Evolutionary conservation across 2,113 vertebrate species (phyloP), one percentile per base, ranked within the genome.

Genomic region (Malurus alboscapulatus): DNA sequence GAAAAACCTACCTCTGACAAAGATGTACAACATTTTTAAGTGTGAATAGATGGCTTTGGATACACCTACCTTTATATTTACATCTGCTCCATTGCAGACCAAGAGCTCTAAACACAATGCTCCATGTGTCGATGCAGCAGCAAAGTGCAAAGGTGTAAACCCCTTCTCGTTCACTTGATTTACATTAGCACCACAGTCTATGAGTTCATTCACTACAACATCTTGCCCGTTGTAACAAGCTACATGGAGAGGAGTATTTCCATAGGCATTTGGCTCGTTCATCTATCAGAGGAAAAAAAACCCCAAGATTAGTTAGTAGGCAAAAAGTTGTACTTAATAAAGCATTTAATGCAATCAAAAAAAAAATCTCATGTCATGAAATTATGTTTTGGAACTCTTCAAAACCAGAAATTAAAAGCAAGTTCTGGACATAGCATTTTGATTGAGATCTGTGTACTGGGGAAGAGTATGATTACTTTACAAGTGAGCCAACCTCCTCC

Each of bases 201-300:
- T 99, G 53, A 99, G 98, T 96, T 99, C 99, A 50, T 99, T 99
- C 92, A 99, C 99, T 45, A 99, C 99, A 95, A 99, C 99, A 71
- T 99, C 99, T 96, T 99, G 99, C 38, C 99, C 99, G 29, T 99
- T 99, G 96, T 99, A 99, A 96, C 99, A 99, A 92, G 99, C 99
- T 95, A 99, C 98, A 10, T 99, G 99, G 62, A 99, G 98, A 36
- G 99, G 98, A 13, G 99, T 99, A 97, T 99, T 99, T 71, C 99
- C 99, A 85, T 99, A 99, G 14, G 98, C 98, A 80, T 99, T 99
- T 77, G 98, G 98, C 95, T 99, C 99, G 25, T 99, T 99, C 97
- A 99, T 99, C 99, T 99, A 27, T 22, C 45, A 53, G 82, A 71
- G 59, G 29, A 79, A 81, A 77, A 65, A 89, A 59, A 38, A 0